Conservation (phyloP, 2,113 vertebrate species). For the Stigmatopora argus region DNA sequence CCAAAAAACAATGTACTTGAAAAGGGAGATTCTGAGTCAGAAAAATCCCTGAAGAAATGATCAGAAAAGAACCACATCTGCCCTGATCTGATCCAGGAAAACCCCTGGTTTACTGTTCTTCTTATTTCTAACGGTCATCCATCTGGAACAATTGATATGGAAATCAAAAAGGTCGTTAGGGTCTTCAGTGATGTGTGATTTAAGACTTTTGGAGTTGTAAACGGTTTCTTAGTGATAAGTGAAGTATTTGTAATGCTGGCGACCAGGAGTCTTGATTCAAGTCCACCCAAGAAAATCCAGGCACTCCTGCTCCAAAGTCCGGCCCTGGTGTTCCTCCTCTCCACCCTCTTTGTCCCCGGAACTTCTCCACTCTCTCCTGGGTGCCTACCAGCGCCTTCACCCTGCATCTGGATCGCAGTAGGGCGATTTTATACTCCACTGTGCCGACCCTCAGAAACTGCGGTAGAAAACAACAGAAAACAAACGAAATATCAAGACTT, state of each 20-base stretch:
- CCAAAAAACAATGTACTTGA: not conserved
- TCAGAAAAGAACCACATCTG: not conserved
- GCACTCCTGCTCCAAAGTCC: slow-evolving; percentile 58
- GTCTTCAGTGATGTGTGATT: slow-evolving; percentile 24
- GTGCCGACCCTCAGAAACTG: slow-evolving; percentile 36
- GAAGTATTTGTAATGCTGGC: slow-evolving; percentile 16
- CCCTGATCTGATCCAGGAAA: not conserved
- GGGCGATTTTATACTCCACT: slow-evolving; percentile 39
- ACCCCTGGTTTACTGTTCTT: slow-evolving; percentile 3
- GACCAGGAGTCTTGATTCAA: slow-evolving; percentile 14
- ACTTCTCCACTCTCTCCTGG: slow-evolving; percentile 52
- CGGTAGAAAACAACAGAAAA: slow-evolving; percentile 33
- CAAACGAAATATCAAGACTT: slow-evolving; percentile 9
- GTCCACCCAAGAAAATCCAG: not conserved
- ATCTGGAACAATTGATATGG: slow-evolving; percentile 30
- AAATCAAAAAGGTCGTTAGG: slow-evolving; percentile 13
- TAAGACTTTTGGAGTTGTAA: not conserved
- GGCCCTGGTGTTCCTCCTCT: slow-evolving; percentile 64
- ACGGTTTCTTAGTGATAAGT: not conserved
- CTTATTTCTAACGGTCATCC: slow-evolving; percentile 20
- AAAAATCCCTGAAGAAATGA: not conserved
- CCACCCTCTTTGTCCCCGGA: slow-evolving; percentile 73
- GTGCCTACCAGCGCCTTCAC: slow-evolving; percentile 48
- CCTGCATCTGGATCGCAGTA: slow-evolving; percentile 65
- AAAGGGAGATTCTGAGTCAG: not conserved